Evolutionary conservation across 2,888 invertebrate species (phyloP).

Genomic region (Lithophane socia): DNA sequence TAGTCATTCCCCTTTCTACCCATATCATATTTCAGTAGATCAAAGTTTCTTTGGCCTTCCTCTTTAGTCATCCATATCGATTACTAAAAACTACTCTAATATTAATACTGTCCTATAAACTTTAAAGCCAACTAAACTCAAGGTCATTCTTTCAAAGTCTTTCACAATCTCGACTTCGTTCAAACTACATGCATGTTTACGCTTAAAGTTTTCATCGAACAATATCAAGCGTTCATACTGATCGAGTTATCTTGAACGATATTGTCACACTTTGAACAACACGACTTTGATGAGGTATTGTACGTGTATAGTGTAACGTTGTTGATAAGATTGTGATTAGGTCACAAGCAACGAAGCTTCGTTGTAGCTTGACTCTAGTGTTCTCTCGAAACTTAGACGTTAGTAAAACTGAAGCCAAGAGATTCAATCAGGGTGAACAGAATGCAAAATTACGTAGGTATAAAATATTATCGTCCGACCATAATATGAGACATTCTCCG

Average conservation of each 20-base stretch:
- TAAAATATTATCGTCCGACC: neutral
- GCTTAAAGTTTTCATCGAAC: conserved; percentile 17
- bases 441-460: neutral
- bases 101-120: neutral
- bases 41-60: neutral
- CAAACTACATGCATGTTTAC: conserved; percentile 35
- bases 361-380: neutral
- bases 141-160: conserved; percentile 9
- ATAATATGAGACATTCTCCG: conserved; percentile 29
- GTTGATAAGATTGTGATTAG: conserved; percentile 10
- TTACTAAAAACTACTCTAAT: neutral
- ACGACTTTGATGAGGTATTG: conserved; percentile 40
- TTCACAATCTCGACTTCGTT: conserved; percentile 16
- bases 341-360: neutral
- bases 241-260: conserved; percentile 42
- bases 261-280: conserved; percentile 38
- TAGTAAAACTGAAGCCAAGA: neutral
- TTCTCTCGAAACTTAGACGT: neutral
- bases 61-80: neutral
- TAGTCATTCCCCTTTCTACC: neutral
- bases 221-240: conserved; percentile 31
- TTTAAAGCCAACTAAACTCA: neutral
- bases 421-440: neutral
- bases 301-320: conserved; percentile 20
- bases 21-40: neutral